A percentile compares a stretch with the other conserved stretches of the same genome.
phyloP scores from a whole-genome alignment of 2,113 vertebrate species.

The Toxotes jaculatrix region DNA sequence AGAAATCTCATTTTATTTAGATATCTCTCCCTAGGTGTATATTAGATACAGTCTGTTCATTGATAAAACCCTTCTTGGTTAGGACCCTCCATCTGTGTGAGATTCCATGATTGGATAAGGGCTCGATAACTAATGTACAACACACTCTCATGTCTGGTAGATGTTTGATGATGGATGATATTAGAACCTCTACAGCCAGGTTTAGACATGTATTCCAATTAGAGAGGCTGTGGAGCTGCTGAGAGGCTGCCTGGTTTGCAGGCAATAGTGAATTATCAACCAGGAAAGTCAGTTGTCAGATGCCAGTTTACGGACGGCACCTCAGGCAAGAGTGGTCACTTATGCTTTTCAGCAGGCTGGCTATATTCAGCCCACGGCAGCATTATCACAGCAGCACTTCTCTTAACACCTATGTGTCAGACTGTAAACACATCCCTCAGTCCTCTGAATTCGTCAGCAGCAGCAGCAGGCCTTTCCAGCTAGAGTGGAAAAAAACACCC shows the following conservation, averaged over 20 bases:
- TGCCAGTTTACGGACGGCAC: constrained; percentile 48
- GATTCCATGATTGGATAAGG: constrained; percentile 21
- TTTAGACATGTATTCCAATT: constrained; percentile 62
- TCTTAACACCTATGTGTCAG: constrained; percentile 46
- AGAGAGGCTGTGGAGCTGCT: constrained; percentile 36
- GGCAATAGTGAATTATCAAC: constrained; percentile 62
- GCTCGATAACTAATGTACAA: constrained; percentile 11
- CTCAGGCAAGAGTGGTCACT: constrained; percentile 37
- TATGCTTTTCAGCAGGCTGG: constrained; percentile 44
- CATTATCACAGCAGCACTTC: constrained; percentile 28
- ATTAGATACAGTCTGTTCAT: neutral
- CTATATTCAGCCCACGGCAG: constrained; percentile 36
- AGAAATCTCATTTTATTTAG: neutral
- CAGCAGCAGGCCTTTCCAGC: neutral
- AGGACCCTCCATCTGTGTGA: neutral
- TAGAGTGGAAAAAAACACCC: neutral
- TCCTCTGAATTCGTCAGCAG: constrained; percentile 10
- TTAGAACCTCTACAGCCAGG: constrained; percentile 26
- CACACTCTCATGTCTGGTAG: neutral
- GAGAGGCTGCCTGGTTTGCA: constrained; percentile 33
- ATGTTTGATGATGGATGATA: constrained; percentile 51
- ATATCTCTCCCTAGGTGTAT: neutral
- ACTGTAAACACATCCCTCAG: constrained; percentile 41
- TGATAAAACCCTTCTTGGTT: neutral
- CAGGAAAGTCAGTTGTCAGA: constrained; percentile 48